Base-by-base conservation (phyloP, 2,113 vertebrate genomes). In the Mesitornis unicolor region DNA sequence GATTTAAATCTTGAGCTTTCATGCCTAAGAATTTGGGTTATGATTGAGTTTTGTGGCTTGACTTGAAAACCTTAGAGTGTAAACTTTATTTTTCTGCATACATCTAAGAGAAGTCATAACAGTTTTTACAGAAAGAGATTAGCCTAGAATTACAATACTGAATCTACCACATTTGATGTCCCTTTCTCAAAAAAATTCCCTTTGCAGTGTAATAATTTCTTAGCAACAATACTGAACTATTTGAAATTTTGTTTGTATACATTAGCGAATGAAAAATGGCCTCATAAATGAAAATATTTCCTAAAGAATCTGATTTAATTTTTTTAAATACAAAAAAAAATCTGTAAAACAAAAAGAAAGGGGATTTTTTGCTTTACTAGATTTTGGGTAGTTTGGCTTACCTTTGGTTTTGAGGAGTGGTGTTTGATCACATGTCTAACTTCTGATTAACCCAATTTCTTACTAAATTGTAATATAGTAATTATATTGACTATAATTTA, bases 21-120 rank as follows among this genome's bases (percentile, higher is more conserved):
- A 11, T 68, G 51, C 80, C 97, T 79, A 94, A 96, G 86, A 96
- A 94, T 97, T 97, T 93, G 35, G 21, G 93, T 95, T 76, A 59
- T 96, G 97, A 94, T 95, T 97, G 93, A 96, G 59, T 96, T 97
- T 81, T 88, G 80, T 24, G 63, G 40, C 76, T 96, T 84, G 53
- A 69, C 91, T 61, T 84, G 70, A 70, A 95, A 95, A 91, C 56
- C 54, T 96, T 70, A 64, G 75, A 88, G 36, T n/a, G 21, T 84
- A 86, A 81, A 33, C 45, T 95, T 88, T 92, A 51, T 84, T 95
- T 94, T 92, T 81, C 54, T 84, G 31, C 75, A 76, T 63, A 36
- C 54, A 82, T 65, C 53, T 84, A 93, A 94, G 53, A 95, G 65
- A 96, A 63, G 57, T 74, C 36, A 11, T 54, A 87, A 60, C 15